Evolutionary conservation across 2,113 vertebrate species (phyloP).

Genomic region (Pterocles orientalis): DNA sequence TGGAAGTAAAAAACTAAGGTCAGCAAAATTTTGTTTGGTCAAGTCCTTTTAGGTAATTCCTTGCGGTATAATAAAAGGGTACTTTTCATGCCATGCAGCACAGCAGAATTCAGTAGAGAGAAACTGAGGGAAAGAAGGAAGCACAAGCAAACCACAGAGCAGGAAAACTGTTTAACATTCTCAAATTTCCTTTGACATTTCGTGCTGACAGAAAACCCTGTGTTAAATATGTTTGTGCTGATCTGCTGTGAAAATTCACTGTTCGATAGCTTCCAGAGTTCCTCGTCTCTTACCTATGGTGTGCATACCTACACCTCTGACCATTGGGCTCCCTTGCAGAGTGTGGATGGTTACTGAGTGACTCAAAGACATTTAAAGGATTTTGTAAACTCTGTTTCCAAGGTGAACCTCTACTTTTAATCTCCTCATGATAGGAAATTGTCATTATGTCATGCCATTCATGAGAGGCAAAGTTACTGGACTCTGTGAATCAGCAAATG

Average conservation of each 20-base stretch:
- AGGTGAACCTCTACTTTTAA: constrained; percentile 8
- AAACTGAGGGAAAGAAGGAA: neutral
- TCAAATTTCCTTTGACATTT: constrained; percentile 59
- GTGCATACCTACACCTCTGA: constrained; percentile 35
- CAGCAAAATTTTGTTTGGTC: constrained; percentile 2
- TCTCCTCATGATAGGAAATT: neutral
- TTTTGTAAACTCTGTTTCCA: constrained; percentile 7
- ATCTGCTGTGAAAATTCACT: constrained; percentile 74
- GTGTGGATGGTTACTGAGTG: neutral
- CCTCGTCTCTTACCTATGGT: constrained; percentile 59
- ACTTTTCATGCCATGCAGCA: neutral
- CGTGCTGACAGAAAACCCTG: constrained; percentile 29
- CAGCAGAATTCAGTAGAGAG: neutral
- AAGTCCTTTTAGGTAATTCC: neutral
- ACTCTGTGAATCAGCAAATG: neutral
- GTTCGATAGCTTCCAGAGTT: constrained; percentile 32
- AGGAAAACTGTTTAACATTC: constrained; percentile 1
- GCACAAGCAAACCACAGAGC: constrained; percentile 17
- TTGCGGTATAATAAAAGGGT: neutral
- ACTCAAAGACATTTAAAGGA: constrained; percentile 71
- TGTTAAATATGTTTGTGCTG: constrained; percentile 51
- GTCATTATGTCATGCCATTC: neutral
- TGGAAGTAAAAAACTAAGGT: neutral
- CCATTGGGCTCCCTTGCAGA: constrained; percentile 38
- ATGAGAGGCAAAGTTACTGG: neutral